Conservation (phyloP, 2,797 vertebrate genomes). For the Natrix natrix region DNA sequence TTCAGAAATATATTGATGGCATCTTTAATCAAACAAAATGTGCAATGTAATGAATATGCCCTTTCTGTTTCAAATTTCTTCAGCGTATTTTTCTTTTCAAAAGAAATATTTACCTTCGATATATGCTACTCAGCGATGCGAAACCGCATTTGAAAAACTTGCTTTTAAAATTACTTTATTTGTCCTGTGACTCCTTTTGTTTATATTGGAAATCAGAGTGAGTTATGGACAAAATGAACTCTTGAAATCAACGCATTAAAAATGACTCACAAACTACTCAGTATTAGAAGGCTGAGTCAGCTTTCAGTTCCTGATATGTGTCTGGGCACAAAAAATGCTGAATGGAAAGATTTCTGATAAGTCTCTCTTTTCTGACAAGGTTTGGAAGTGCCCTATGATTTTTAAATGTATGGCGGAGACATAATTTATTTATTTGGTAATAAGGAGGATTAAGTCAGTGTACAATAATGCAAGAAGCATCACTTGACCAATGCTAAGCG, state of each 20-base stretch:
- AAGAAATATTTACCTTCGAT: slow-evolving; percentile 27
- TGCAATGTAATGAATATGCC: slow-evolving; percentile 37
- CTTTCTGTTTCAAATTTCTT: slow-evolving; percentile 32
- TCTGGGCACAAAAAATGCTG: slow-evolving; percentile 65
- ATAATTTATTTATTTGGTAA: slow-evolving; percentile 3
- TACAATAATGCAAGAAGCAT: slow-evolving; percentile 2
- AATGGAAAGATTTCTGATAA: slow-evolving; percentile 67
- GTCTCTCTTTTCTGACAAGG: slow-evolving; percentile 30
- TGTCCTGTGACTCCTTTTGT: slow-evolving; percentile 1
- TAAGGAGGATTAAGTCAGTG: slow-evolving; percentile 29
- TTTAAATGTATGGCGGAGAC: slow-evolving; percentile 27
- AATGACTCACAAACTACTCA: slow-evolving; percentile 67
- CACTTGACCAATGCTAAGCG: accelerated
- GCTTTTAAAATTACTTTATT: slow-evolving; percentile 23
- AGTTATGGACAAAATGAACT: slow-evolving; percentile 32
- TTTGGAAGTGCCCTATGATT: slow-evolving; percentile 15
- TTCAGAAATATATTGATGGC: not conserved
- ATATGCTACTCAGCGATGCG: slow-evolving; percentile 29
- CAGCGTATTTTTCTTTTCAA: slow-evolving; percentile 39
- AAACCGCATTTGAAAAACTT: not conserved
- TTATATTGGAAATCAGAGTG: not conserved
- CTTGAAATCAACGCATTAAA: slow-evolving; percentile 58
- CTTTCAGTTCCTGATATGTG: slow-evolving; percentile 55
- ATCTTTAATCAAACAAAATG: slow-evolving; percentile 39
- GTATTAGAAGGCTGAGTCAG: slow-evolving; percentile 67